Percentiles rank a stretch among this genome's conserved stretches.
Evolutionary conservation across 2,888 invertebrate genomes (phyloP).

Genomic region (Deladenus siricidicola): DNA sequence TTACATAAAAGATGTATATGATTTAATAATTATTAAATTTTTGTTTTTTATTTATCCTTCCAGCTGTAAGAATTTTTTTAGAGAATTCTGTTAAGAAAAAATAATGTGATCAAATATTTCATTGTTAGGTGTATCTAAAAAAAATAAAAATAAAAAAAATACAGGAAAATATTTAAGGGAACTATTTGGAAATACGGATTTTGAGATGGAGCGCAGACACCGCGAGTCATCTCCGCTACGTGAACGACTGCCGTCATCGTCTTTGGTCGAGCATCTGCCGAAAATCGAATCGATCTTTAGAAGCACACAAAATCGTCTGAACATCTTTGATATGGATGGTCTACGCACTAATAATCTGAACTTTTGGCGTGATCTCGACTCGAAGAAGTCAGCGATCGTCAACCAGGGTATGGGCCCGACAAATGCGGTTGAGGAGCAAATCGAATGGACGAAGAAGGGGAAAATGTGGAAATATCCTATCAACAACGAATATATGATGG

Average conservation of each 20-base stretch:
- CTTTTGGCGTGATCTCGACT: slow-evolving; percentile 21
- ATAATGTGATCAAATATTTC: too few species aligned
- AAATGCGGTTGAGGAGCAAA: slow-evolving; percentile 87
- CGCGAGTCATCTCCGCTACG: too few species aligned
- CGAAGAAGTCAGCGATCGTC: slow-evolving; percentile 32
- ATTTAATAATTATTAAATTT: too few species aligned
- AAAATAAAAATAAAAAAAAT: too few species aligned
- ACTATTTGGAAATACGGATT: too few species aligned
- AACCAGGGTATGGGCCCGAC: slow-evolving; percentile 50
- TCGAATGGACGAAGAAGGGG: slow-evolving; percentile 83
- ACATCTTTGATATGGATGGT: background rate
- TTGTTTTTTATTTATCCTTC: too few species aligned
- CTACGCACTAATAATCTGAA: background rate
- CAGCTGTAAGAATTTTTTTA: too few species aligned
- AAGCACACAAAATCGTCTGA: background rate
- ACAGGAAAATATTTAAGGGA: too few species aligned
- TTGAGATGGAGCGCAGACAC: too few species aligned
- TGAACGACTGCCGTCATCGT: background rate
- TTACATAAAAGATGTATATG: too few species aligned
- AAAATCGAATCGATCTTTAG: background rate
- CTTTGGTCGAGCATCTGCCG: background rate
- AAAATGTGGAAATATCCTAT: slow-evolving; percentile 95
- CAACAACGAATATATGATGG: slow-evolving; percentile 70
- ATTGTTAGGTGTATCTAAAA: too few species aligned
- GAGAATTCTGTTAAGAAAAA: too few species aligned